Percentiles rank a stretch among this genome's conserved stretches.
phyloP scores from a whole-genome alignment of 2,797 vertebrate species.

The Knipowitschia caucasica region DNA sequence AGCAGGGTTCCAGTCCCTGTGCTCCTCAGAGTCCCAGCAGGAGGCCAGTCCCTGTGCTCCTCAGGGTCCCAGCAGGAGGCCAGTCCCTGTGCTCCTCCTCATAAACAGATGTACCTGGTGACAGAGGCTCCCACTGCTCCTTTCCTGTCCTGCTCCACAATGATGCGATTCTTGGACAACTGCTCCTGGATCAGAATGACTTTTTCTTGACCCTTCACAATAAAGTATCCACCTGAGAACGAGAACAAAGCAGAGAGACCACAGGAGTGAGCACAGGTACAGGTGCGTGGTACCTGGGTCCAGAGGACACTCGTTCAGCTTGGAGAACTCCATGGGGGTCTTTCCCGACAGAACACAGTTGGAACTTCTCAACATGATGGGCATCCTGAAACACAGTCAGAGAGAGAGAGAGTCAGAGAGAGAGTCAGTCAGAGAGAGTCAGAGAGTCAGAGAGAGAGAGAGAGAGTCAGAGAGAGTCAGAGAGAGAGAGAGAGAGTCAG shows the following conservation, averaged over 20 bases:
- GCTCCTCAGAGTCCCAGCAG: too few relatives aligned
- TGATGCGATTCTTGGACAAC: slow-evolving; percentile 97
- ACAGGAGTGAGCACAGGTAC: too few relatives aligned
- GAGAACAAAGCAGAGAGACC: neutral
- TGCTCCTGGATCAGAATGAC: slow-evolving; percentile 99
- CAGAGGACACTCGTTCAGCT: slow-evolving; percentile 94
- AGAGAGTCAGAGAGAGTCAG: too few relatives aligned
- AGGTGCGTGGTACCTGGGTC: slow-evolving; percentile 96
- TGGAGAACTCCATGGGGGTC: slow-evolving; percentile 92
- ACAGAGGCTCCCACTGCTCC: slow-evolving; percentile 95
- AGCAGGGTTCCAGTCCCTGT: too few relatives aligned
- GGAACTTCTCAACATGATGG: slow-evolving; percentile 96
- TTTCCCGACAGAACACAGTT: slow-evolving; percentile 97
- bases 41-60: too few relatives aligned
- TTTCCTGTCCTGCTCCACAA: slow-evolving; percentile 96
- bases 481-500: too few relatives aligned
- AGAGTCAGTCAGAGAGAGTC: too few relatives aligned
- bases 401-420: too few relatives aligned
- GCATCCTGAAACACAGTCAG: slow-evolving; percentile 82
- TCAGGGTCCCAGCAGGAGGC: too few relatives aligned
- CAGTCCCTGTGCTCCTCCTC: too few relatives aligned
- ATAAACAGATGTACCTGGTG: slow-evolving; percentile 92
- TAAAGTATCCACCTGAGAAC: slow-evolving; percentile 90
- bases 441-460: too few relatives aligned
- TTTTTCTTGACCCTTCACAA: slow-evolving; percentile 97